Percentiles rank a stretch among this genome's conserved stretches.
Conservation (phyloP, 2,113 vertebrate genomes). For the Lophotis ruficrista region DNA sequence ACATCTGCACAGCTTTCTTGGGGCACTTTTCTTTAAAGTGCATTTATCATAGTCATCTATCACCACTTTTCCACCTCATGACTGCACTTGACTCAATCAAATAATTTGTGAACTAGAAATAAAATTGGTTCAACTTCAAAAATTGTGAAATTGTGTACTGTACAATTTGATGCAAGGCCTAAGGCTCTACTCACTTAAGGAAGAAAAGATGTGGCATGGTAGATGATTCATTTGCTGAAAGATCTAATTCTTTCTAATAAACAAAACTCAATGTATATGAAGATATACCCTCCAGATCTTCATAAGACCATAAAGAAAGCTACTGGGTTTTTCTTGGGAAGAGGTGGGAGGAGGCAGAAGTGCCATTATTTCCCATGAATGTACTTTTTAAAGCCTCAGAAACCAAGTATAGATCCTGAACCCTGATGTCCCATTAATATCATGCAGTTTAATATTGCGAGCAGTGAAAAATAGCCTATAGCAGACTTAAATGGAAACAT, state of each 20-base stretch:
- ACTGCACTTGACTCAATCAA: conserved; percentile 32
- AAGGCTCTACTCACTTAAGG: not conserved
- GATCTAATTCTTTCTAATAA: not conserved
- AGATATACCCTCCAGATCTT: not conserved
- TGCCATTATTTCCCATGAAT: not conserved
- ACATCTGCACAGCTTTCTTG: conserved; percentile 34
- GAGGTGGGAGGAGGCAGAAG: not conserved
- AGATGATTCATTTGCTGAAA: conserved; percentile 11
- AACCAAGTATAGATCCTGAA: not conserved
- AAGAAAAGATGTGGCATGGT: not conserved
- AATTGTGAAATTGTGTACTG: not conserved
- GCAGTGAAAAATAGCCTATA: not conserved
- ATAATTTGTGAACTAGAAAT: conserved; percentile 45
- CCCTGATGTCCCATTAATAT: not conserved
- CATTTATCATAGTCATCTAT: conserved; percentile 28
- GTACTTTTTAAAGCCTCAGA: not conserved
- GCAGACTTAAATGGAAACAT: not conserved
- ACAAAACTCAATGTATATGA: not conserved
- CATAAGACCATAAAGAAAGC: not conserved
- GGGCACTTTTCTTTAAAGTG: conserved; percentile 38
- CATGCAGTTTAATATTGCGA: not conserved
- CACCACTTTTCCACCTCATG: conserved; percentile 37
- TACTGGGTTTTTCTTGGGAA: not conserved
- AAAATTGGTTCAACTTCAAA: conserved; percentile 10
- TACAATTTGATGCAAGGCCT: not conserved